Evolutionary conservation across 2,113 vertebrate species (phyloP).

Genomic region (Nipponia nippon): DNA sequence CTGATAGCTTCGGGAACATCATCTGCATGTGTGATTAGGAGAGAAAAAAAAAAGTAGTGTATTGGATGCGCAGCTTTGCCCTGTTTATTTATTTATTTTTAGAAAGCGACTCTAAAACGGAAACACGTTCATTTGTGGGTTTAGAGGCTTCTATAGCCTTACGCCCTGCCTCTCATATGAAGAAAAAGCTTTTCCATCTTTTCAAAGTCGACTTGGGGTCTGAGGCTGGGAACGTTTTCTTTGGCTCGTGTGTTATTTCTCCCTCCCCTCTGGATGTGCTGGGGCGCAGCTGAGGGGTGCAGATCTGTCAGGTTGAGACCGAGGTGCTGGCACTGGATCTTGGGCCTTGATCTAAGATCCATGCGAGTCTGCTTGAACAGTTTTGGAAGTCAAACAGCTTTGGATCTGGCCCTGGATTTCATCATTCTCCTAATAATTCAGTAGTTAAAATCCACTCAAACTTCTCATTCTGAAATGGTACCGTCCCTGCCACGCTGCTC

Average conservation of each 20-base stretch:
- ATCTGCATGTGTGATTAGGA: background rate
- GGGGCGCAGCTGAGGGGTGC: background rate
- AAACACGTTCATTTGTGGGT: accelerated
- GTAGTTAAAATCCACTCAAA: background rate
- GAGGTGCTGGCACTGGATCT: background rate
- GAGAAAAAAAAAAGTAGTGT: too few relatives aligned
- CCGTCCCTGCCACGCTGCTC: background rate
- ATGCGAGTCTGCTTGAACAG: background rate
- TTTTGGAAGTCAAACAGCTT: background rate
- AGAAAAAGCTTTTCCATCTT: background rate
- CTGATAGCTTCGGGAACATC: background rate
- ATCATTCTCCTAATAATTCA: background rate
- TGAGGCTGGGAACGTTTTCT: background rate
- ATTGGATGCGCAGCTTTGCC: background rate
- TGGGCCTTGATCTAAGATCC: background rate
- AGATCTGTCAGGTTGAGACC: background rate
- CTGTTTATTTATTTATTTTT: background rate
- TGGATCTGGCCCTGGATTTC: background rate
- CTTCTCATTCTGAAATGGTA: background rate
- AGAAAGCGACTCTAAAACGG: background rate
- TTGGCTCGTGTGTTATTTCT: background rate
- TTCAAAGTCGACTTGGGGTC: background rate
- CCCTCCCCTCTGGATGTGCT: background rate
- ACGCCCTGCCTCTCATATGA: background rate
- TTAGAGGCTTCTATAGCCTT: background rate